Conservation (phyloP, 1,140 invertebrate genomes). For the Apis mellifera region DNA sequence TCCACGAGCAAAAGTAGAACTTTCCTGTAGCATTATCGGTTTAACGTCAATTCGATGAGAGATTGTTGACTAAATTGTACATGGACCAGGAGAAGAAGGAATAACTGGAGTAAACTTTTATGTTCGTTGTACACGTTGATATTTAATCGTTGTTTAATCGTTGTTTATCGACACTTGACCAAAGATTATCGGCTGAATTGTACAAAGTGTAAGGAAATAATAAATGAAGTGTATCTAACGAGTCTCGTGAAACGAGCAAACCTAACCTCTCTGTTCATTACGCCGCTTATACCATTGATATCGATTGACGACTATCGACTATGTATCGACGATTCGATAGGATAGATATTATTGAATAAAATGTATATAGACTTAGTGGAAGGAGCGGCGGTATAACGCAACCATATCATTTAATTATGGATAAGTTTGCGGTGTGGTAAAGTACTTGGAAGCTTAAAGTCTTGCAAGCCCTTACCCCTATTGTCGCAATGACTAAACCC, state of each 20-base stretch:
- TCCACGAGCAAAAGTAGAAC: too few relatives aligned
- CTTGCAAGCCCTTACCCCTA: neutral
- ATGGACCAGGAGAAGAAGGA: too few relatives aligned
- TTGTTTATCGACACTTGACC: too few relatives aligned
- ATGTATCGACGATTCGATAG: neutral
- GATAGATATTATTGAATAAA: neutral
- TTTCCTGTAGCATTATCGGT: too few relatives aligned
- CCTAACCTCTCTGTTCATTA: too few relatives aligned
- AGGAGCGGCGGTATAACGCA: neutral
- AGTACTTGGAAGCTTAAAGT: constrained; percentile 11
- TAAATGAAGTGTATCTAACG: too few relatives aligned
- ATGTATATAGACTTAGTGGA: neutral
- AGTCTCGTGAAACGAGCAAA: too few relatives aligned
- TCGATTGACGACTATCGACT: neutral
- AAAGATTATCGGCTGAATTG: too few relatives aligned
- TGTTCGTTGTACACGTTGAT: too few relatives aligned
- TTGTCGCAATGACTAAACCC: neutral
- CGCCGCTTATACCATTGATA: neutral
- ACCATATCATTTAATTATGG: constrained; percentile 36
- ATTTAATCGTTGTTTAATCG: too few relatives aligned
- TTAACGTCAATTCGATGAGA: neutral
- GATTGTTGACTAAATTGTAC: neutral
- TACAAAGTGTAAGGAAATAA: too few relatives aligned
- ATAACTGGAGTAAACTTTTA: too few relatives aligned
- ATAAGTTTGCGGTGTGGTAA: constrained; percentile 17